Base-by-base conservation (phyloP, 2,888 invertebrate genomes). In the Diarsia mendica region DNA sequence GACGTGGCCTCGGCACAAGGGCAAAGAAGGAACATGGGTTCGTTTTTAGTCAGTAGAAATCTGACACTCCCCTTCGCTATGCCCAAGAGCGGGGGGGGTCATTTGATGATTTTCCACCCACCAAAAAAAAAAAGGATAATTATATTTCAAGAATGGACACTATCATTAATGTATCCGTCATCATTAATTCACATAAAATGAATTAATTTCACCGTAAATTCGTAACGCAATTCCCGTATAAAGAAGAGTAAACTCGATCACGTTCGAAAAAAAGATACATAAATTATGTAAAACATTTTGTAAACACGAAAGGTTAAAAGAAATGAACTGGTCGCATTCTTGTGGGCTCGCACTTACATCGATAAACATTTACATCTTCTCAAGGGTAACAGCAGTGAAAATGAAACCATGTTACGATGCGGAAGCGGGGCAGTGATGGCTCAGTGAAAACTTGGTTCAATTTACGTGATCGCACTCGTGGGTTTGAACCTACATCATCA, bases 381-480 rank as follows among this genome's bases (percentile, higher is more conserved):
- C 82, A 85, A 86, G 87, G 87, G 53, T 77, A 11, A n/a, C 10
- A 48, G 13, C 67, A 44, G 73, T 68, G 70, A 69, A 81, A 78
- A 74, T 75, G 72, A 73, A 67, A 44, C 69, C 61, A 51, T n/a
- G n/a, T 66, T 48, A 44, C 65, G 53, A 82, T n/a, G 64, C 85
- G 84, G 87, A 86, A 79, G 46, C 48, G 23, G 63, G 23, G n/a
- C 3, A n/a, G n/a, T 23, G 9, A 33, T 60, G 60, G n/a, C 44
- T 63, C n/a, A 23, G 63, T 44, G 3, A 46, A 15, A 63, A 23
- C n/a, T 5, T 5, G 39, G 6, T 0, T 39, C 39, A n/a, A 44
- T 13, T 63, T 15, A 44, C 44, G 13, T 44, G n/a, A 5, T 61
- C 61, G 2, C 10, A 39, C 0, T 23, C 23, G 23, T 23, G 20